Percentiles rank a stretch among this genome's conserved stretches.
phyloP scores from a whole-genome alignment of 2,797 vertebrate species.

The Anniella stebbinsi region DNA sequence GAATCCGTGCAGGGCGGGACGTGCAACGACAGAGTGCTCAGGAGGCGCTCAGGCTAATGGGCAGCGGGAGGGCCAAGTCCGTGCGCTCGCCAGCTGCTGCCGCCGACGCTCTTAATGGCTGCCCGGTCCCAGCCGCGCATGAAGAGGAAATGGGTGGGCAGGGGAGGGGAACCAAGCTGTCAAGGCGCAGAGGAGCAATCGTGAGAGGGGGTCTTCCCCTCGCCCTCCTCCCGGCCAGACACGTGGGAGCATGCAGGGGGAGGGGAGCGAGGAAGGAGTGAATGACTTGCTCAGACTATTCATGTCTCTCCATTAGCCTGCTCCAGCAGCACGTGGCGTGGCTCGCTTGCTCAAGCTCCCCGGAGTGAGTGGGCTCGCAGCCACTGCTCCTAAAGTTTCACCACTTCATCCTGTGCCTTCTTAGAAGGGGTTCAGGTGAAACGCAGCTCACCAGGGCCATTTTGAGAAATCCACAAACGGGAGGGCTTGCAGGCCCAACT shows the following conservation, averaged over 20 bases:
- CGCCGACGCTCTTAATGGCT: background rate
- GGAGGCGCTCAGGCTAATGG: background rate
- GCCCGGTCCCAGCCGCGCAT: background rate
- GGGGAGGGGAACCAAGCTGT: background rate
- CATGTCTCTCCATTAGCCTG: too few species aligned
- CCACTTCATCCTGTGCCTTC: too few species aligned
- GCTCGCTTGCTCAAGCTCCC: background rate
- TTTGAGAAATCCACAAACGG: too few species aligned
- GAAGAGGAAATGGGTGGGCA: background rate
- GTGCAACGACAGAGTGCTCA: background rate
- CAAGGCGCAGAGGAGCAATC: background rate
- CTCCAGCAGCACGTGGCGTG: background rate
- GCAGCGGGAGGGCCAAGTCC: background rate
- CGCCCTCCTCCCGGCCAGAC: fast-evolving
- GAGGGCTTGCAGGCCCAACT: too few species aligned
- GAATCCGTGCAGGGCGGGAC: background rate
- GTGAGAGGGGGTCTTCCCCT: background rate
- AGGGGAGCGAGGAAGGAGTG: too few species aligned
- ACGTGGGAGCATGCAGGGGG: background rate
- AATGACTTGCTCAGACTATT: too few species aligned
- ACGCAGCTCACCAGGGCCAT: too few species aligned
- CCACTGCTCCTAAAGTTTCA: background rate
- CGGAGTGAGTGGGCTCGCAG: background rate
- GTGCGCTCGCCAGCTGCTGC: constrained; percentile 25
- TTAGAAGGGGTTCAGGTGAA: too few species aligned